phyloP scores from a whole-genome alignment of 1,140 invertebrate species.

The Heliconius eleuchia region DNA sequence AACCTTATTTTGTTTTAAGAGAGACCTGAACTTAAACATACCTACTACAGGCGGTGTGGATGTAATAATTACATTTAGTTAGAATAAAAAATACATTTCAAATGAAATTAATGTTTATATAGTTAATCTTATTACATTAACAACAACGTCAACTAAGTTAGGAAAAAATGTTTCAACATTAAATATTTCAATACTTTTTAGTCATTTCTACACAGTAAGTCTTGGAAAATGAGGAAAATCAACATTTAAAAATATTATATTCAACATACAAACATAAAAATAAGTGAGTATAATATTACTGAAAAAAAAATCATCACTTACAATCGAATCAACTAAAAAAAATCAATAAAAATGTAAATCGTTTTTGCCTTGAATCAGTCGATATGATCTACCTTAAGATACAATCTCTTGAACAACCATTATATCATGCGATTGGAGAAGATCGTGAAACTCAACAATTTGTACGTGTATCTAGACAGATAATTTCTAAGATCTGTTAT shows the following conservation, averaged over 20 bases:
- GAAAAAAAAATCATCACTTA: background rate
- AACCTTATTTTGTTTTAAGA: background rate
- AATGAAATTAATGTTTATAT: no score
- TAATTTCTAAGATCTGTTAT: background rate
- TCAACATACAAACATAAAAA: background rate
- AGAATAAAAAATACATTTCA: no score
- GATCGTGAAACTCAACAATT: constrained; percentile 1
- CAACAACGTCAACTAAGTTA: no score
- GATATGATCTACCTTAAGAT: background rate
- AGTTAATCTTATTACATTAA: no score
- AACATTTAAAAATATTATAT: no score
- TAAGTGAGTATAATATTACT: background rate
- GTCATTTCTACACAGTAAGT: no score
- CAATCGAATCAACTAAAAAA: background rate
- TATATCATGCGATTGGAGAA: background rate
- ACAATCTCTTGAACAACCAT: constrained; percentile 9
- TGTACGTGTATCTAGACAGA: background rate
- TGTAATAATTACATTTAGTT: no score
- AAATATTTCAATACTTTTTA: no score
- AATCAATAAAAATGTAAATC: background rate
- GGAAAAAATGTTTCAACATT: no score
- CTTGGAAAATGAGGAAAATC: no score
- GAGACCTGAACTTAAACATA: no score
- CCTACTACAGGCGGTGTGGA: no score
- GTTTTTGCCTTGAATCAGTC: constrained; percentile 1